A percentile compares a stretch with the other conserved stretches of the same genome.
These are phyloP conservation scores for Brachionus manjavacas DNA, from an alignment of 1,140 invertebrate species.

Conservation along the genomic window DNA sequence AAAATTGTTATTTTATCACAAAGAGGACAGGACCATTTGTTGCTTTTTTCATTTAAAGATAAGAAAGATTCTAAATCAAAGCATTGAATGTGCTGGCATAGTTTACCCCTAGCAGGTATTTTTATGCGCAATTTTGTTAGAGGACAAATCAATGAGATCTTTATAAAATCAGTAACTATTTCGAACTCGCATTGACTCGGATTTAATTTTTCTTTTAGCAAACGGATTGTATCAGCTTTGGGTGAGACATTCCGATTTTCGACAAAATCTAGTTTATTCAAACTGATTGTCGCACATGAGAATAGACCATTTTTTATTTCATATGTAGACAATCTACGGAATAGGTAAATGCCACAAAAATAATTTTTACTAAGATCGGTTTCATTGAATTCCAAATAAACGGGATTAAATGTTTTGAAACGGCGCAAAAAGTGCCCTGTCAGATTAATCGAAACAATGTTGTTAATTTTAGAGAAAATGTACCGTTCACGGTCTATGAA, in stretches of 20 bases:
- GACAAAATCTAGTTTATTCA: background rate
- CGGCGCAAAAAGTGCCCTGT: background rate
- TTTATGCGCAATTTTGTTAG: slow-evolving; percentile 87
- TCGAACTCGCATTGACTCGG: background rate
- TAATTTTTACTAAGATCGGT: background rate
- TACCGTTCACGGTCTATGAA: background rate
- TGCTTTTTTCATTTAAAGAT: slow-evolving; percentile 96
- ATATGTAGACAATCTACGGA: background rate
- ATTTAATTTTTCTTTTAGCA: slow-evolving; percentile 41
- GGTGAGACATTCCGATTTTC: background rate
- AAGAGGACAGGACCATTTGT: slow-evolving; percentile 95
- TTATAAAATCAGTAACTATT: slow-evolving; percentile 62
- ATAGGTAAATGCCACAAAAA: slow-evolving; percentile 5
- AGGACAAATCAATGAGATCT: slow-evolving; percentile 63
- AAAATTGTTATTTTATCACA: slow-evolving; percentile 85
- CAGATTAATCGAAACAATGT: background rate
- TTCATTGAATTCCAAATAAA: background rate
- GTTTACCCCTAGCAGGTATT: slow-evolving; percentile 78
- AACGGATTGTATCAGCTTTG: background rate
- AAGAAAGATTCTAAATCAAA: slow-evolving; percentile 90
- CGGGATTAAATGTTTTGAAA: background rate
- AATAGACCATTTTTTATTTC: background rate
- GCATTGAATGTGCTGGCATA: slow-evolving; percentile 91
- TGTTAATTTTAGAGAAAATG: background rate
- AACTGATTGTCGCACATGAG: background rate